phyloP scores from a whole-genome alignment of 1,140 invertebrate genomes.

The Microplitis demolitor region DNA sequence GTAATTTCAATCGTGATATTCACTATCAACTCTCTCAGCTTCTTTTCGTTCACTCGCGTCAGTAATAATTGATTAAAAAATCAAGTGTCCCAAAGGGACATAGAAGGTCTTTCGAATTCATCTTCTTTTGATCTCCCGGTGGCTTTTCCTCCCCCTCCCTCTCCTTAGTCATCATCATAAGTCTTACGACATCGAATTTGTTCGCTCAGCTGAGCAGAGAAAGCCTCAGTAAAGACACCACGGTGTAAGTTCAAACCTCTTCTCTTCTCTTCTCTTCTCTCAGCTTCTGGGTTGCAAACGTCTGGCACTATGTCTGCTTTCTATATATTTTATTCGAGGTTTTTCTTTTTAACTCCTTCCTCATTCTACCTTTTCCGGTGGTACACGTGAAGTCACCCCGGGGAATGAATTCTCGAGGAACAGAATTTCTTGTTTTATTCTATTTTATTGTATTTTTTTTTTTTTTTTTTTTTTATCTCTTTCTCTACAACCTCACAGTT shows the following conservation, averaged over 20 bases:
- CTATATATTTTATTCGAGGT: conserved; percentile 2
- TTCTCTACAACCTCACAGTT: neutral
- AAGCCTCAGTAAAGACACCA: conserved; percentile 16
- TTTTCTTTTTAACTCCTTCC: conserved; percentile 7
- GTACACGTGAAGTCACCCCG: neutral
- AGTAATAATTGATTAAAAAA: conserved; percentile 48
- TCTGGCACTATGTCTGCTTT: neutral
- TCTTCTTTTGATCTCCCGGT: conserved; percentile 44
- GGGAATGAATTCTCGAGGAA: conserved; percentile 10
- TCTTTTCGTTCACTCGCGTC: conserved; percentile 14
- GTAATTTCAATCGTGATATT: conserved; percentile 25
- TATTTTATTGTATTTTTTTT: neutral
- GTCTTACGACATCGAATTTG: conserved; percentile 41
- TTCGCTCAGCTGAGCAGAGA: conserved; percentile 37
- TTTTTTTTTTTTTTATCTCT: too few species aligned
- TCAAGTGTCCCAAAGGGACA: conserved; percentile 40
- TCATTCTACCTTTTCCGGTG: neutral
- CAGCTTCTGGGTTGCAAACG: neutral
- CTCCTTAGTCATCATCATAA: too few species aligned
- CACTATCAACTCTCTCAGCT: too few species aligned
- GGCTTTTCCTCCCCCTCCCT: conserved; percentile 1
- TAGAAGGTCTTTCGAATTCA: conserved; percentile 23
- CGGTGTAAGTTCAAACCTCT: neutral
- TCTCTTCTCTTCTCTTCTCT: neutral
- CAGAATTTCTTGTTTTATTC: neutral